These are phyloP conservation scores for Anser cygnoides DNA, from an alignment of 2,113 vertebrate genomes.

Conservation along the genomic window DNA sequence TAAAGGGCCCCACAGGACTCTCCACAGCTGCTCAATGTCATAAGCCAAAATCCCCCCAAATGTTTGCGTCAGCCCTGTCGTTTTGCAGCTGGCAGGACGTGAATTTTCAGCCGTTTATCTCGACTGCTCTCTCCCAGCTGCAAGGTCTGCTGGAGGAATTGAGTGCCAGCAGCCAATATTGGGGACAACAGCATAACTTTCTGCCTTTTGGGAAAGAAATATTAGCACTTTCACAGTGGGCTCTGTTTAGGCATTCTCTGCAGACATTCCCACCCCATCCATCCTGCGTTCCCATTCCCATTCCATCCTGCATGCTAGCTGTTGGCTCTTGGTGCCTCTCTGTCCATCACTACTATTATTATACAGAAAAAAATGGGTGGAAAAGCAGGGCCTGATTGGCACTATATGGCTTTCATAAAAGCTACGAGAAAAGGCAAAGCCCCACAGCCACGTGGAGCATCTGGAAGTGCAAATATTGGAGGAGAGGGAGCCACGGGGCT, in stretches of 20 bases:
- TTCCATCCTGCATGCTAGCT: neutral
- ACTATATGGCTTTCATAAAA: neutral
- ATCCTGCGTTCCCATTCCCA: no score
- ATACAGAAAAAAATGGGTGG: neutral
- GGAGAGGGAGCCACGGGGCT: neutral
- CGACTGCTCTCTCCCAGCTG: neutral
- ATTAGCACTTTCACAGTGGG: neutral
- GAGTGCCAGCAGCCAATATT: conserved; percentile 6
- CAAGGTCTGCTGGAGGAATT: neutral
- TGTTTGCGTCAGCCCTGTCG: neutral
- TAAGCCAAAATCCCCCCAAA: neutral
- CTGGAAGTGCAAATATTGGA: neutral
- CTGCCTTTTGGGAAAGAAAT: neutral
- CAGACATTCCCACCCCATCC: no score
- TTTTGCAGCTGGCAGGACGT: neutral
- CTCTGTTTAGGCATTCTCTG: neutral
- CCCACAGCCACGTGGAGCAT: neutral
- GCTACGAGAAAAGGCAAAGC: neutral
- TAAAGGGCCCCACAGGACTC: neutral
- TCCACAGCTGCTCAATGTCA: neutral
- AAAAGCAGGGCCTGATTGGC: neutral
- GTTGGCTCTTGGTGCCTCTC: neutral
- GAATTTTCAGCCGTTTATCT: conserved; percentile 2
- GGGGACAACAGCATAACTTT: neutral
- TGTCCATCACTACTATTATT: neutral